These are phyloP conservation scores for Dysmachus trigonus DNA, from an alignment of 2,888 invertebrate species.

Conservation along the genomic window DNA sequence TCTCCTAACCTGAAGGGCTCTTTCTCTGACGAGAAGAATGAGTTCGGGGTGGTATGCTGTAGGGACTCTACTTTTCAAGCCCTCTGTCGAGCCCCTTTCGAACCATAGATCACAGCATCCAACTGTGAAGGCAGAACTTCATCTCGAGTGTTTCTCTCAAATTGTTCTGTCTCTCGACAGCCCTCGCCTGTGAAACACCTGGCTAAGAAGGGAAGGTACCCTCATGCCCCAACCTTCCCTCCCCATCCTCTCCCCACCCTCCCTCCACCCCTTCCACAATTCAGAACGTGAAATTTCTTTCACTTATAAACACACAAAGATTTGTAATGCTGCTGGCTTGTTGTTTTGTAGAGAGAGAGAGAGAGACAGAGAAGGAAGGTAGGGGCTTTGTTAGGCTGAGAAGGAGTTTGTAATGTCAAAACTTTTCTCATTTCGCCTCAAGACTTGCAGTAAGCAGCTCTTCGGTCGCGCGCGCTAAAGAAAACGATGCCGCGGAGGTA, in stretches of 20 bases:
- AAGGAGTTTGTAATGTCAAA: conserved; percentile 8
- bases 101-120: background rate
- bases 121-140: background rate
- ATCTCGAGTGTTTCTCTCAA: conserved; percentile 3
- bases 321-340: conserved; percentile 16
- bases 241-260: background rate
- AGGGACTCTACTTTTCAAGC: background rate
- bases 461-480: background rate
- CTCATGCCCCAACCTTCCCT: background rate
- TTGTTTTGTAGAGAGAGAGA: background rate
- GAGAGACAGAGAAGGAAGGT: too few species aligned
- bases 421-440: conserved; percentile 36
- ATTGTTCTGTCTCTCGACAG: background rate
- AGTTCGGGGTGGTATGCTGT: background rate
- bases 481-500: background rate
- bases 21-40: background rate
- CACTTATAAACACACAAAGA: conserved; percentile 2
- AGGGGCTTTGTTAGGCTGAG: background rate
- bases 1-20: background rate
- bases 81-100: background rate
- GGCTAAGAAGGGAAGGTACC: background rate
- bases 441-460: conserved; percentile 1
- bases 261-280: background rate
- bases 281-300: conserved; percentile 23
- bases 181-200: background rate